Base-by-base conservation (phyloP, 2,888 invertebrate species). In the Opisthograptis luteolata region DNA sequence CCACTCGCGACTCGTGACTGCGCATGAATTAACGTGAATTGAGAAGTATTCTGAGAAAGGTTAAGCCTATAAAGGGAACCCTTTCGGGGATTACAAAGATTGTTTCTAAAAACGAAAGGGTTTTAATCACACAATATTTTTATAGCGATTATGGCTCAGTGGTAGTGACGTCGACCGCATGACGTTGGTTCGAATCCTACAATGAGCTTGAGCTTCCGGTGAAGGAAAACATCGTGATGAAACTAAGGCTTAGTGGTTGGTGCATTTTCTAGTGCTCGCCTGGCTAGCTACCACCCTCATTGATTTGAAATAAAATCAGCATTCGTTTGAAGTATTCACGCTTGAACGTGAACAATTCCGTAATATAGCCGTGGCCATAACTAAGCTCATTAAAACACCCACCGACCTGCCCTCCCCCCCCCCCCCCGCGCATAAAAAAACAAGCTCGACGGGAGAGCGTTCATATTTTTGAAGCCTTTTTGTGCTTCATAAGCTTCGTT, bases 21-120 rank as follows among this genome's bases (percentile, higher is more conserved):
- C 34, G 56, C 56, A 64, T 57, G 56, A 47, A 65, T 64, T 57
- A 43, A 12, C 19, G 34, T 0, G 13, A 17, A 32, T 32, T 32
- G 30, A 37, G 25, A 39, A 7, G 9, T 27, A 30, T 30, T 22
- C 13, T 6, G 17, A 12, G 19, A 12, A 9, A 20, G 20, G 30
- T n/a, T n/a, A n/a, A n/a, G n/a, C n/a, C n/a, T n/a, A n/a, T n/a
- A n/a, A n/a, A n/a, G n/a, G n/a, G n/a, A n/a, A n/a, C n/a, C n/a
- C 13, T 19, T 19, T 8, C 20, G 27, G 13, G 28, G 1, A 10
- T 39, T 20, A 19, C 6, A 30, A 30, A 14, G 30, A 20, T 40
- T 28, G 12, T n/a, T 13, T n/a, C 7, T 1, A 13, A 15, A 28
- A 15, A 25, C n/a, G 22, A 15, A 15, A n/a, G n/a, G n/a, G n/a